A percentile compares a stretch with the other conserved stretches of the same genome.
Conservation (phyloP, 1,140 invertebrate species). For the Contarinia nasturtii region DNA sequence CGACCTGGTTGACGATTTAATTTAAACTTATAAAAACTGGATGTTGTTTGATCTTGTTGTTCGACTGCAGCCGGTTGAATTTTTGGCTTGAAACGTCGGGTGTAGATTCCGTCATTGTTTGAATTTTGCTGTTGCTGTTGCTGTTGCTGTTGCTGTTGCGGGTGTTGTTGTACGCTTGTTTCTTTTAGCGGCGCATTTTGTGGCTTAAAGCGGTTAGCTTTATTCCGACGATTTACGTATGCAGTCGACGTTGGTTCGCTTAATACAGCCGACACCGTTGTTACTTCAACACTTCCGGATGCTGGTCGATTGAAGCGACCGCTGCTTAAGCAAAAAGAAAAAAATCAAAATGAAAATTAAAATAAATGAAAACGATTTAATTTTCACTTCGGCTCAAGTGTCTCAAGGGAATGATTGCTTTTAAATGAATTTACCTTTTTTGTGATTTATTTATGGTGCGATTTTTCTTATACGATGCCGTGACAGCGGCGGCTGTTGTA, state of each 20-base stretch:
- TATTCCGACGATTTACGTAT: conserved; percentile 25
- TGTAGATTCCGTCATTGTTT: conserved; percentile 2
- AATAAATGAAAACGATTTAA: no score
- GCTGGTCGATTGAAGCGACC: conserved; percentile 8
- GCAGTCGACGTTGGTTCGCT: conserved; percentile 30
- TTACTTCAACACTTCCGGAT: conserved; percentile 25
- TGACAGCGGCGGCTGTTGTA: background rate
- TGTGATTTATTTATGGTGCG: no score
- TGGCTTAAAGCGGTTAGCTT: conserved; percentile 16
- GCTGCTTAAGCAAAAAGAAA: background rate
- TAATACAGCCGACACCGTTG: conserved; percentile 37
- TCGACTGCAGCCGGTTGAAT: conserved; percentile 33
- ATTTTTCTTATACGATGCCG: no score
- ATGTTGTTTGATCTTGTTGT: conserved; percentile 24
- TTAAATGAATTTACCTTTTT: no score
- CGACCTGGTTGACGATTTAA: conserved; percentile 54
- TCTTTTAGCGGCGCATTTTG: conserved; percentile 7
- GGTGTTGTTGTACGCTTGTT: conserved; percentile 11
- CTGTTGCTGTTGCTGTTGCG: conserved; percentile 8
- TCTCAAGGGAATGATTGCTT: background rate
- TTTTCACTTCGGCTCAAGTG: no score
- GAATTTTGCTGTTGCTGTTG: conserved; percentile 7
- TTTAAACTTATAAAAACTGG: conserved; percentile 52
- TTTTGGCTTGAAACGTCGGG: conserved; percentile 31
- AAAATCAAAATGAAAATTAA: no score